Evolutionary conservation across 2,888 invertebrate species (phyloP).

Genomic region (Dasysyrphus tricinctus): DNA sequence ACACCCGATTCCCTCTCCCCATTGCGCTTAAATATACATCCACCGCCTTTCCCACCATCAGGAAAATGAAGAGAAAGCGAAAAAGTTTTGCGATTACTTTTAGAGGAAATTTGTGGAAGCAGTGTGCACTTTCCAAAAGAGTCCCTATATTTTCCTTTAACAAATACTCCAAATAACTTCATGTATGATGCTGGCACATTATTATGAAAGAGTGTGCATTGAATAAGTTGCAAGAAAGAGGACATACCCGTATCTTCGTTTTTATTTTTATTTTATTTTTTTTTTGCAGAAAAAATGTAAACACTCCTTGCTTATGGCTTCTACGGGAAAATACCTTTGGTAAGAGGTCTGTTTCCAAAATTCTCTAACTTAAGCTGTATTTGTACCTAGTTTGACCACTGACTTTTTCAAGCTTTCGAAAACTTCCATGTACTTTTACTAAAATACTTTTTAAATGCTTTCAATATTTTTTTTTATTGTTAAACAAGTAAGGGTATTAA

Average conservation of each 20-base stretch:
- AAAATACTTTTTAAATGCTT: constrained; percentile 8
- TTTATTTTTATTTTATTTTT: background rate
- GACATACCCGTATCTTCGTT: background rate
- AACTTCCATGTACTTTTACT: background rate
- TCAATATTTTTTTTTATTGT: background rate
- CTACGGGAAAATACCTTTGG: constrained; percentile 14
- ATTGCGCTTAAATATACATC: background rate
- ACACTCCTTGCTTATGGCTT: background rate
- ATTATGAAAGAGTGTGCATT: constrained; percentile 32
- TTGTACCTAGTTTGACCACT: constrained; percentile 13
- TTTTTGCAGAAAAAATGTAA: constrained; percentile 3
- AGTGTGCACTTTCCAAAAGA: constrained; percentile 11
- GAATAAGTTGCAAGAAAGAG: constrained; percentile 20
- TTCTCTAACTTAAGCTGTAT: constrained; percentile 6
- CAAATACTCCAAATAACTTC: constrained; percentile 44
- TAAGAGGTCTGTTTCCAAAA: constrained; percentile 8
- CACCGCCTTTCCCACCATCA: background rate
- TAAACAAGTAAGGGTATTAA: background rate
- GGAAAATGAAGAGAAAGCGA: constrained; percentile 38
- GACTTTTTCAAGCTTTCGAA: background rate
- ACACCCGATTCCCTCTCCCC: background rate
- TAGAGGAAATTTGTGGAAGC: constrained; percentile 26
- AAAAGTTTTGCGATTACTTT: constrained; percentile 68
- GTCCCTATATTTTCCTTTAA: constrained; percentile 31
- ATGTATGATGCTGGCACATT: constrained; percentile 38